Evolutionary conservation across 2,113 vertebrate genomes (phyloP).

Genomic region (Ochotona princeps): DNA sequence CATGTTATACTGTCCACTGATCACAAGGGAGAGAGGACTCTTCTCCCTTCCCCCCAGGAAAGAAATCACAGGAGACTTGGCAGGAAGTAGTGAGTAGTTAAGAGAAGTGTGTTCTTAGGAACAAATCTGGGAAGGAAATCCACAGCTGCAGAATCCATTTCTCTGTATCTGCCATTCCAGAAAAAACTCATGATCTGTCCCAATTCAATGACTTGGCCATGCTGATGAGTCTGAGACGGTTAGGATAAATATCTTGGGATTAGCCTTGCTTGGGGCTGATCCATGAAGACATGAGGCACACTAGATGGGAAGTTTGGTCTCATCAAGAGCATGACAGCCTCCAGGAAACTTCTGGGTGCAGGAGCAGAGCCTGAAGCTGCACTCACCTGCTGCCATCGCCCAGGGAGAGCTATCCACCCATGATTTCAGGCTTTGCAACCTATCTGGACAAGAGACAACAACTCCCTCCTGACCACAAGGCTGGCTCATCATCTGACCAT

Average conservation of each 20-base stretch:
- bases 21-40: neutral
- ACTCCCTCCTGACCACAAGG: neutral
- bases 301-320: neutral
- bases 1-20: no score
- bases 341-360: neutral
- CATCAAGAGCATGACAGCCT: neutral
- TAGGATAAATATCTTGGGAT: neutral
- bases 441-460: neutral
- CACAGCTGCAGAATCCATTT: neutral
- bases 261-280: neutral
- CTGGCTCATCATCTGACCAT: neutral
- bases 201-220: neutral
- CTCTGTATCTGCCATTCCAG: neutral
- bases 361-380: neutral
- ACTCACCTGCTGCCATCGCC: neutral
- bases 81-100: neutral
- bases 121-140: neutral
- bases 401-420: neutral
- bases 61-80: neutral
- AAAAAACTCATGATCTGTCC: neutral
- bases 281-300: neutral
- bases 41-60: neutral
- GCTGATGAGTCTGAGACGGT: neutral
- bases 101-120: neutral
- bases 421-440: neutral